phyloP scores from a whole-genome alignment of 2,797 vertebrate genomes.

The Catostomus latipinnis region DNA sequence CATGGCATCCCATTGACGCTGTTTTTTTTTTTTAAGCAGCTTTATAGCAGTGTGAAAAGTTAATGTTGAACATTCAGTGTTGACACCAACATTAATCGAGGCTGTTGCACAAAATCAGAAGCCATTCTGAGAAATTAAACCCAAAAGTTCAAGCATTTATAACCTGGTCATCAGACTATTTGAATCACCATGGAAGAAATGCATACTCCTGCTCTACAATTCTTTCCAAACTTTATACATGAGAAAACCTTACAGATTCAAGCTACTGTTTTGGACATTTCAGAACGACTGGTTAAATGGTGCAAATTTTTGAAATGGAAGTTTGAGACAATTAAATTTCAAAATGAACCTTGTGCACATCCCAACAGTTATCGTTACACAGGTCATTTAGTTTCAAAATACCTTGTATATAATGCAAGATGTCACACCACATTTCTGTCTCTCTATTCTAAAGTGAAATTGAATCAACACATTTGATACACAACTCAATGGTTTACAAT shows the following conservation, averaged over 20 bases:
- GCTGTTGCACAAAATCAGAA: background rate
- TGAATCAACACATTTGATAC: constrained; percentile 44
- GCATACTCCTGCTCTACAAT: background rate
- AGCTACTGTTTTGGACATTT: background rate
- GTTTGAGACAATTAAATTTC: background rate
- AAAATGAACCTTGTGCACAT: constrained; percentile 50
- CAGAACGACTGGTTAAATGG: constrained; percentile 1
- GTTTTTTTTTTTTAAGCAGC: constrained; percentile 62
- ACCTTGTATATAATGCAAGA: constrained; percentile 73
- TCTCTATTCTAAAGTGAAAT: constrained; percentile 48
- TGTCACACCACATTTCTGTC: constrained; percentile 57
- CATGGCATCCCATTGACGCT: constrained; percentile 57
- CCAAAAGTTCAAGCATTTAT: background rate
- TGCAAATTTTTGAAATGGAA: constrained; percentile 14
- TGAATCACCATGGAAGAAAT: constrained; percentile 17
- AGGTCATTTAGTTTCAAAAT: constrained; percentile 63
- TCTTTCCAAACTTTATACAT: background rate
- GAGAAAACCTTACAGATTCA: background rate
- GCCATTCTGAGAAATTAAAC: constrained; percentile 17
- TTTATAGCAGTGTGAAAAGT: constrained; percentile 49
- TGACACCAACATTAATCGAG: constrained; percentile 55
- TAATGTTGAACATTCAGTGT: constrained; percentile 69
- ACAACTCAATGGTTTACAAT: constrained; percentile 47
- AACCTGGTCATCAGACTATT: background rate
- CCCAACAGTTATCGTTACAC: constrained; percentile 30